Conservation (phyloP, 2,888 invertebrate species). For the Bimastos eiseni region DNA sequence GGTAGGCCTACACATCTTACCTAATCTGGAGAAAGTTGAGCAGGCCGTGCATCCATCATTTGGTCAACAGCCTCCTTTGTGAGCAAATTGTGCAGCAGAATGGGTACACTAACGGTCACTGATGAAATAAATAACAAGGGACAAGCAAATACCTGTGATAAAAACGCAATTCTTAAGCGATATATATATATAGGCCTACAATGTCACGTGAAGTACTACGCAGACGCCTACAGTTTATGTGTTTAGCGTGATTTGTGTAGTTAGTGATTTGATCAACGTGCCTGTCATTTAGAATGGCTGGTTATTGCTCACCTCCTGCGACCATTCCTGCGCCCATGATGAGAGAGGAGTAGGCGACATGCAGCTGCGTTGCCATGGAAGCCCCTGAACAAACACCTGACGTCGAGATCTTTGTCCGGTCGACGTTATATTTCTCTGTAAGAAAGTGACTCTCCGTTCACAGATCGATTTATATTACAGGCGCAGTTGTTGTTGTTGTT, state of each 20-base stretch:
- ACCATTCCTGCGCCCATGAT: conserved; percentile 57
- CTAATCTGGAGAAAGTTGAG: no score
- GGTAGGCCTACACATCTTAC: no score
- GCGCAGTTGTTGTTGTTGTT: background rate
- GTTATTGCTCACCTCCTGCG: conserved; percentile 54
- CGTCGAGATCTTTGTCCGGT: conserved; percentile 22
- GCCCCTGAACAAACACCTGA: conserved; percentile 61
- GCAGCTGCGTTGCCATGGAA: conserved; percentile 59
- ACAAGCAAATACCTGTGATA: no score
- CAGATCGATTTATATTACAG: background rate
- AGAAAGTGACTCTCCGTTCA: background rate
- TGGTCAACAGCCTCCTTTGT: no score
- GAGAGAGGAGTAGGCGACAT: conserved; percentile 55
- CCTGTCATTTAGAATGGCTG: background rate
- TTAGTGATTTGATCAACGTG: background rate
- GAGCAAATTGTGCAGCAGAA: no score
- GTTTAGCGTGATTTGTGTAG: background rate
- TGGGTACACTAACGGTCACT: no score
- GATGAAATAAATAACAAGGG: no score
- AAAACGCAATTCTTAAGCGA: no score
- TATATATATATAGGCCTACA: no score
- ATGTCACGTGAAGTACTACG: no score
- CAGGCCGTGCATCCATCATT: no score
- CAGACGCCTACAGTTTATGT: no score
- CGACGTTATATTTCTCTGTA: conserved; percentile 32